Percentiles rank a stretch among this genome's conserved stretches.
phyloP scores from a whole-genome alignment of 2,797 vertebrate species.

The Remorina albescens region DNA sequence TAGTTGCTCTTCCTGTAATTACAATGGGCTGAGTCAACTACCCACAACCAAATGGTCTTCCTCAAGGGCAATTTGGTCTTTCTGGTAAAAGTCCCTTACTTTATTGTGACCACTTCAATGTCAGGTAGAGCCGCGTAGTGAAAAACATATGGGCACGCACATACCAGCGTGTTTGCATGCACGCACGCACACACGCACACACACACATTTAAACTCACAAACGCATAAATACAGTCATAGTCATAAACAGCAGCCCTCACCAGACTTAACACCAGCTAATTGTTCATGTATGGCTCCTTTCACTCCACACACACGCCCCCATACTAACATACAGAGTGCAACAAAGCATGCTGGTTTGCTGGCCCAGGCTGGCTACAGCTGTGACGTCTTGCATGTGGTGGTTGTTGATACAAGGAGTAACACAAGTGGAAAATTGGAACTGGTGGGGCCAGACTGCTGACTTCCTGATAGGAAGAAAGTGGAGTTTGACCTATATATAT shows the following conservation, averaged over 20 bases:
- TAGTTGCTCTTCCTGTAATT: constrained; percentile 61
- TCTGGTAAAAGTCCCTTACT: constrained; percentile 58
- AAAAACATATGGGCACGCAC: constrained; percentile 51
- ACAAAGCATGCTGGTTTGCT: constrained; percentile 61
- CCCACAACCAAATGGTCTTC: constrained; percentile 65
- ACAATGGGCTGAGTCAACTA: constrained; percentile 50
- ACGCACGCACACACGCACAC: no score
- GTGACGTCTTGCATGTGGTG: constrained; percentile 82
- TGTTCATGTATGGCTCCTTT: constrained; percentile 79
- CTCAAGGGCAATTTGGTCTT: constrained; percentile 60
- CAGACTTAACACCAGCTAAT: constrained; percentile 68
- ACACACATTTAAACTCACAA: constrained; percentile 13
- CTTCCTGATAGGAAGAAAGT: constrained; percentile 80
- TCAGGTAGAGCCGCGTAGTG: constrained; percentile 51
- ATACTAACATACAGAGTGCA: constrained; percentile 24
- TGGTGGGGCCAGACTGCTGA: constrained; percentile 78
- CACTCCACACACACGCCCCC: constrained; percentile 40
- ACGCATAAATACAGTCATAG: constrained; percentile 56
- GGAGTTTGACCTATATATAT: constrained; percentile 62
- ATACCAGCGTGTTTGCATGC: background rate
- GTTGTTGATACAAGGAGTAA: constrained; percentile 84
- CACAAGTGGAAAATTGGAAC: constrained; percentile 83
- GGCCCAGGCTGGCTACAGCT: constrained; percentile 69
- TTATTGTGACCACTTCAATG: constrained; percentile 68
- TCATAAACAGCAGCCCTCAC: constrained; percentile 66